A percentile compares a stretch with the other conserved stretches of the same genome.
phyloP scores from a whole-genome alignment of 2,113 vertebrate genomes.

The Ovis canadensis region DNA sequence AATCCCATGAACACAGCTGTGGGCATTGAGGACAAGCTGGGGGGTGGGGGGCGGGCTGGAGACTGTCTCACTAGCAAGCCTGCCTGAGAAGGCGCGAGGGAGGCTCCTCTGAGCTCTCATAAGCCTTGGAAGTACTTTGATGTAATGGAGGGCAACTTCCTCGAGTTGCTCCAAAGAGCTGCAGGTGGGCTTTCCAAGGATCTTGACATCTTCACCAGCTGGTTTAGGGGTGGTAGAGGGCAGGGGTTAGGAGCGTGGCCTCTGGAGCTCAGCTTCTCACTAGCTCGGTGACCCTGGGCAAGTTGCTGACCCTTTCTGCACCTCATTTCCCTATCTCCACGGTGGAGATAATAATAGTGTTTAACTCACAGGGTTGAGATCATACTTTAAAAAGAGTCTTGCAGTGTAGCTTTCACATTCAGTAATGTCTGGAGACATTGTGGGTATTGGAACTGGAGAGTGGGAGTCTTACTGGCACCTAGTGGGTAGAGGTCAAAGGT shows the following conservation, averaged over 20 bases:
- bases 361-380: background rate
- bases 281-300: background rate
- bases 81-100: background rate
- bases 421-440: background rate
- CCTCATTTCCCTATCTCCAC: background rate
- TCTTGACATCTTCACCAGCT: too few relatives aligned
- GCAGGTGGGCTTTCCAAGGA: too few relatives aligned
- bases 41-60: rapidly evolving
- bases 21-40: rapidly evolving
- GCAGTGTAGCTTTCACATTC: background rate
- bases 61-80: background rate
- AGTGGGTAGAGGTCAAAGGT: background rate
- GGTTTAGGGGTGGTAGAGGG: background rate
- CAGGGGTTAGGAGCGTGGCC: too few relatives aligned
- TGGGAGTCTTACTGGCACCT: background rate
- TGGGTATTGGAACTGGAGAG: background rate
- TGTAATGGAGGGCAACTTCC: background rate
- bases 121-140: background rate
- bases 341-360: background rate
- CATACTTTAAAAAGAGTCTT: background rate
- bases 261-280: background rate
- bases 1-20: background rate
- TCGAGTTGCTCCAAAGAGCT: background rate
- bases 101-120: background rate
- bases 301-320: too few relatives aligned